Conservation (phyloP, 2,888 invertebrate species). For the Amphipoea lucens region DNA sequence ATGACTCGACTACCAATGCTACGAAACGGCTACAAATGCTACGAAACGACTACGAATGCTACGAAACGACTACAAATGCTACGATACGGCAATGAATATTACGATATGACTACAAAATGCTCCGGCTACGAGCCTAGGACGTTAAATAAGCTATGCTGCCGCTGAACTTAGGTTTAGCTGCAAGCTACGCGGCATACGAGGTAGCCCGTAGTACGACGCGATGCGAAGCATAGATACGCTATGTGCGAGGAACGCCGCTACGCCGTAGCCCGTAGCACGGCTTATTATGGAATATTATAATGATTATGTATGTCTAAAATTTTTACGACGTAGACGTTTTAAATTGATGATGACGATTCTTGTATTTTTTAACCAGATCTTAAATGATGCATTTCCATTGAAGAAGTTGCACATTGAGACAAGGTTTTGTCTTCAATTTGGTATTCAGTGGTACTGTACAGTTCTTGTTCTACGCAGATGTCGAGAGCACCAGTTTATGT, state of each 20-base stretch:
- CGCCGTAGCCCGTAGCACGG: not conserved
- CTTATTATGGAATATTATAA: not conserved
- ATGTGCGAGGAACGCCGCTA: not conserved
- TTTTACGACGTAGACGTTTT: not conserved
- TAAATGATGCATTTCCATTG: not conserved
- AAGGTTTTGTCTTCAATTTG: not conserved
- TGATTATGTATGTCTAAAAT: not conserved
- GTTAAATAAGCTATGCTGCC: not conserved
- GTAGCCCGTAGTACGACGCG: not conserved
- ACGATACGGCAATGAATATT: not conserved
- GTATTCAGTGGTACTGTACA: slow-evolving; percentile 17
- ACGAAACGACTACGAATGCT: not conserved
- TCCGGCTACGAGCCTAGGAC: not conserved
- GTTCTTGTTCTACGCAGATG: slow-evolving; percentile 87
- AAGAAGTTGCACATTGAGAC: not conserved
- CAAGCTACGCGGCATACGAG: not conserved
- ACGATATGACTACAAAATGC: not conserved
- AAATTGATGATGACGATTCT: not conserved
- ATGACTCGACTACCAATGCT: not conserved
- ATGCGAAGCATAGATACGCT: not conserved
- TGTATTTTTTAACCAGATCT: no score
- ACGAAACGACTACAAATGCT: not conserved
- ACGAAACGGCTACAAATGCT: not conserved
- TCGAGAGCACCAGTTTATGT: slow-evolving; percentile 93
- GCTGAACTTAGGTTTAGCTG: slow-evolving; percentile 1